Conservation (phyloP, 1,140 invertebrate genomes). For the Nasonia longicornis region DNA sequence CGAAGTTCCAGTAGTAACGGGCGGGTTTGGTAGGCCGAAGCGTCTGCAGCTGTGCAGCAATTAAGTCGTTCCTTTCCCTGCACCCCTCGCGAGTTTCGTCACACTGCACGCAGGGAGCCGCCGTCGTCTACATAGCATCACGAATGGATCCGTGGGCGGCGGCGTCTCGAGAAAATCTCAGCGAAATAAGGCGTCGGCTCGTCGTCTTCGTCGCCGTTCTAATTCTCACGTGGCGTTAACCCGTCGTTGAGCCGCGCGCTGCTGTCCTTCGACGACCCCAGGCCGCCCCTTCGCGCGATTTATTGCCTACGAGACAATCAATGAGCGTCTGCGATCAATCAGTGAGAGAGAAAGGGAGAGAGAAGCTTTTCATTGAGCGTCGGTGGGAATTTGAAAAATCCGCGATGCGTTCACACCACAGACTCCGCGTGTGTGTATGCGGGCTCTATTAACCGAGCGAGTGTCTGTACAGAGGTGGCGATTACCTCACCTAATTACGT, state of each 20-base stretch:
- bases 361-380: conserved; percentile 1
- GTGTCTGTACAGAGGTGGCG: background rate
- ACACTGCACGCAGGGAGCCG: no score
- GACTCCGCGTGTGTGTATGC: no score
- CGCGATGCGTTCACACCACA: background rate
- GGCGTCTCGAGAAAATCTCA: background rate
- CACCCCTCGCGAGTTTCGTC: no score
- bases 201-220: conserved; percentile 30
- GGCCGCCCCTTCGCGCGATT: conserved; percentile 30
- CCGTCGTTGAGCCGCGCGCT: background rate
- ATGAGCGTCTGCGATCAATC: conserved; percentile 42
- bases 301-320: conserved; percentile 43
- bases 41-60: no score
- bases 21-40: no score
- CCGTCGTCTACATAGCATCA: no score
- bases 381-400: conserved; percentile 26
- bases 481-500: conserved; percentile 41
- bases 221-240: conserved; percentile 40
- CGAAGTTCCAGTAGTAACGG: no score
- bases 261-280: conserved; percentile 37
- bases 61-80: no score
- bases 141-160: conserved; percentile 2
- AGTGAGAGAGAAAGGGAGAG: conserved; percentile 20
- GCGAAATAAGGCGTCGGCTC: background rate
- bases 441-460: conserved; percentile 16